These are phyloP conservation scores for Kobus ellipsiprymnus DNA, from an alignment of 2,113 vertebrate genomes.

Conservation along the genomic window DNA sequence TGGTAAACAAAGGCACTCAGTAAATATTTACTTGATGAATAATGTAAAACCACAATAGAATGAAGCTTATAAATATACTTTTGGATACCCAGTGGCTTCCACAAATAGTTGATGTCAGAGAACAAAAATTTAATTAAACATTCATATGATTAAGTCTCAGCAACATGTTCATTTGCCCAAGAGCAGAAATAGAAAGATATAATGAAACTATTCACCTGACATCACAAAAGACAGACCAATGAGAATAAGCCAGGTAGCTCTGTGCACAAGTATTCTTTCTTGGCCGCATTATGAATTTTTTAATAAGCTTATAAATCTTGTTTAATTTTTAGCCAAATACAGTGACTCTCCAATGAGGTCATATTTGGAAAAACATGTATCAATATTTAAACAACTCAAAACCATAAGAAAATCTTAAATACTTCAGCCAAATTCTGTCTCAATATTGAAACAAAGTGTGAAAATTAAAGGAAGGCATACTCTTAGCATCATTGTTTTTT, in stretches of 20 bases:
- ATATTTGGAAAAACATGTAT: slow-evolving; percentile 43
- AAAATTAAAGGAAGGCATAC: neutral
- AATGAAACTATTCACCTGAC: slow-evolving; percentile 4
- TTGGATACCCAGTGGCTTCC: slow-evolving; percentile 46
- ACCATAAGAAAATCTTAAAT: slow-evolving; percentile 26
- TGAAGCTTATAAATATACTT: neutral
- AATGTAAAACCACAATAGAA: slow-evolving; percentile 1
- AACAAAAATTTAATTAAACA: slow-evolving; percentile 38
- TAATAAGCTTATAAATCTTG: slow-evolving; percentile 7
- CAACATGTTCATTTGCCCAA: neutral
- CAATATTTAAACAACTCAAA: slow-evolving; percentile 45
- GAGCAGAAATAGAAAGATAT: neutral
- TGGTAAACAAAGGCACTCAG: neutral
- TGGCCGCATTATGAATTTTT: neutral
- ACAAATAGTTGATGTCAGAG: slow-evolving; percentile 44
- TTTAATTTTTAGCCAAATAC: slow-evolving; percentile 47
- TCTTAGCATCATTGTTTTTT: neutral
- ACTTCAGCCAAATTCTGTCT: neutral
- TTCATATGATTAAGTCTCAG: slow-evolving; percentile 12
- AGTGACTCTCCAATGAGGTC: slow-evolving; percentile 13
- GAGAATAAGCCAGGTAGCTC: neutral
- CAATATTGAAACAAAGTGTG: slow-evolving; percentile 16
- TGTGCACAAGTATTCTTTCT: neutral
- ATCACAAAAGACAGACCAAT: slow-evolving; percentile 7
- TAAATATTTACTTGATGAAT: slow-evolving; percentile 51